Evolutionary conservation across 2,888 invertebrate species (phyloP), one percentile per base, ranked within the genome.

Genomic region (Lepidocyrtoides sp.): DNA sequence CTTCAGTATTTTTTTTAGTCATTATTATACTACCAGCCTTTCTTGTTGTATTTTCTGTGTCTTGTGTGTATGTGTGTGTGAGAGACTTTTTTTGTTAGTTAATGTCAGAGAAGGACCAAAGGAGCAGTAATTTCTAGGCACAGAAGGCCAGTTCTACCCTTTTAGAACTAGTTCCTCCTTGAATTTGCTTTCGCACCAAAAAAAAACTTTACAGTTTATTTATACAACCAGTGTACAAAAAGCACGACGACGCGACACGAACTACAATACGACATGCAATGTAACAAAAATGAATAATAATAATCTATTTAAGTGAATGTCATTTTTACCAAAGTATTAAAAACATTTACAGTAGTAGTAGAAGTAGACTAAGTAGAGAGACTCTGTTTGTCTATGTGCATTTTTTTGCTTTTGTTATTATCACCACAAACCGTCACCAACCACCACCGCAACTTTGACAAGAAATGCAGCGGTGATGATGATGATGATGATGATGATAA

Each of bases 101-200:
- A 72, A 72, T 89, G 89, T 83, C 60, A 83, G 82, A 89, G 89
- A 89, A 89, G 89, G 89, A 89, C 89, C 89, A 89, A 89, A 89
- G 89, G 63, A 83, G 72, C 72, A 72, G 83, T 89, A 89, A 89
- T 89, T 89, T 83, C 89, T 83, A 72, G 82, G 89, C 29, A 83
- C 83, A 89, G 89, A 89, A 89, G 89, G 89, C 82, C 89, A 89
- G 82, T 82, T 82, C 66, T 82, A 82, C 72, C 54, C 83, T 89
- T 89, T 89, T 83, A 89, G 89, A 89, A 89, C 83, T 89, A 83
- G 89, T 89, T 89, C 89, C 89, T 89, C 89, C 89, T 89, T 89
- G 89, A 89, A 77, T 83, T 89, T 26, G 75, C 72, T 83, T 83
- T 89, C 75, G 83, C 89, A 89, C 89, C 89, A 89, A 87, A 81